A percentile compares a stretch with the other conserved stretches of the same genome.
These are phyloP conservation scores for Caerostris extrusa DNA, from an alignment of 1,140 invertebrate genomes.

Conservation along the genomic window DNA sequence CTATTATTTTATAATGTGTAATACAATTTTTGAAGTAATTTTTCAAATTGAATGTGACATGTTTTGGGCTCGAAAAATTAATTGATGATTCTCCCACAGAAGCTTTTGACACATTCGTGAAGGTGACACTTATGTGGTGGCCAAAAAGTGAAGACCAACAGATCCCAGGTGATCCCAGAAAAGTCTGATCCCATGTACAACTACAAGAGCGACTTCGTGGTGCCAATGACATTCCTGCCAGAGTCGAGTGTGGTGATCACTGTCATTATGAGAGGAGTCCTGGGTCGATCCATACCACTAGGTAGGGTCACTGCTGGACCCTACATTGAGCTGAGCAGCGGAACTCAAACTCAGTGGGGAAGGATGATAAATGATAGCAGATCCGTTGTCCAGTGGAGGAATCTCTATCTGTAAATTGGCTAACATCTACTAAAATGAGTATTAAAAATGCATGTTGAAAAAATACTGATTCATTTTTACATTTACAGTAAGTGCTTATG, in stretches of 20 bases:
- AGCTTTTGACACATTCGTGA: slow-evolving; percentile 66
- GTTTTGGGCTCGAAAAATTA: too few species aligned
- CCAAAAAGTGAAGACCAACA: slow-evolving; percentile 73
- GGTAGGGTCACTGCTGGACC: slow-evolving; percentile 72
- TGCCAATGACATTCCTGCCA: slow-evolving; percentile 56
- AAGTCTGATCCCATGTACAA: slow-evolving; percentile 67
- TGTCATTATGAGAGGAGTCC: slow-evolving; percentile 42
- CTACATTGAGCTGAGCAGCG: not conserved
- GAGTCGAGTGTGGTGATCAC: slow-evolving; percentile 69
- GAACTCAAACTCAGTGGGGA: slow-evolving; percentile 72
- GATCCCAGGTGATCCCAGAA: slow-evolving; percentile 23
- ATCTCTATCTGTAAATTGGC: slow-evolving; percentile 69
- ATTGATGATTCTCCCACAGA: slow-evolving; percentile 6
- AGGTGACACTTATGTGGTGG: slow-evolving; percentile 71
- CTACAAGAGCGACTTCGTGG: slow-evolving; percentile 68
- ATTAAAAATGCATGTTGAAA: not conserved
- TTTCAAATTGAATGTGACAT: too few species aligned
- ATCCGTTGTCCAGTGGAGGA: slow-evolving; percentile 70
- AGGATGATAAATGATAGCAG: slow-evolving; percentile 64
- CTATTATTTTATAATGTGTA: too few species aligned
- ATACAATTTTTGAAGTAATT: too few species aligned
- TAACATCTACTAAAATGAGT: not conserved
- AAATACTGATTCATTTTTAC: not conserved
- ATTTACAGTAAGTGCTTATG: too few species aligned
- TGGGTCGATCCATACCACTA: slow-evolving; percentile 52